Evolutionary conservation across 2,797 vertebrate species (phyloP).

Genomic region (Thamnophis elegans): DNA sequence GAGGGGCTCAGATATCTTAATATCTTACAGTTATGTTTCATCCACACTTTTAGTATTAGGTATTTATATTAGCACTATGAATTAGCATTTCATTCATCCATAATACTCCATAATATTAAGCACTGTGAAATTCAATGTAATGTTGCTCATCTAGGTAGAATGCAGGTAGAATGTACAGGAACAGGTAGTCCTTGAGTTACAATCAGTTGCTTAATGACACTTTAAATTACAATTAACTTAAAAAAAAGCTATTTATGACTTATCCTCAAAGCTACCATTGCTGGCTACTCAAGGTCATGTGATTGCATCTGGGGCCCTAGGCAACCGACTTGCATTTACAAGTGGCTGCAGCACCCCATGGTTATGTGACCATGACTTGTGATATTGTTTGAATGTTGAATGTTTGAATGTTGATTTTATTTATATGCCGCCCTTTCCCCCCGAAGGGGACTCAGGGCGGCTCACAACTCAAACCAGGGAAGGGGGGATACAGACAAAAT

Average conservation of each 20-base stretch:
- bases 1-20: not conserved
- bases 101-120: not conserved
- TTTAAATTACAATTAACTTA: not conserved
- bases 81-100: not conserved
- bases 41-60: not conserved
- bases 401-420: no score
- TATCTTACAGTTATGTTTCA: not conserved
- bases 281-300: not conserved
- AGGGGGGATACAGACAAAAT: no score
- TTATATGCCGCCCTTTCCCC: no score
- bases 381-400: not conserved
- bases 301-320: not conserved
- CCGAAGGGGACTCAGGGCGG: no score
- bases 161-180: not conserved
- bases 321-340: not conserved
- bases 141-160: not conserved
- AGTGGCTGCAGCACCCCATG: not conserved
- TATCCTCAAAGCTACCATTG: not conserved
- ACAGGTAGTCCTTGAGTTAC: not conserved
- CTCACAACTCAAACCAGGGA: no score
- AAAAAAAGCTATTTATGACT: not conserved
- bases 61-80: not conserved
- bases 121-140: not conserved
- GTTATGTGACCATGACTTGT: not conserved
- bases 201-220: not conserved